A percentile compares a stretch with the other conserved stretches of the same genome.
Evolutionary conservation across 1,140 invertebrate genomes (phyloP).

Genomic region (Pachyrhynchus sulphureomaculatus): DNA sequence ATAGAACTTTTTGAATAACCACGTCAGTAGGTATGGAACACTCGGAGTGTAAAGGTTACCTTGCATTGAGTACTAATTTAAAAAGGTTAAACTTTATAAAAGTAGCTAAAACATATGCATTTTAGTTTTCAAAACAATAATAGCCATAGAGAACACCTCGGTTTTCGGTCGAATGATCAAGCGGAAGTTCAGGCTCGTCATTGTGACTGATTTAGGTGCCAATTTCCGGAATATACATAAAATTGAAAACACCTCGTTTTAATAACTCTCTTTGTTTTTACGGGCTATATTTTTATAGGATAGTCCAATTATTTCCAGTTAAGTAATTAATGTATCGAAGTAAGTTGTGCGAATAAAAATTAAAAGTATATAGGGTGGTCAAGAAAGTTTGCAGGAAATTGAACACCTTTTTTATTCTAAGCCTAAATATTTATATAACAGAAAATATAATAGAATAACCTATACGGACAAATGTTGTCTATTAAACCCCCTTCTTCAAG

Average conservation of each 20-base stretch:
- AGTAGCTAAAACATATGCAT: not conserved
- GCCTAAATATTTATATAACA: too few relatives aligned
- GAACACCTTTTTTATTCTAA: too few relatives aligned
- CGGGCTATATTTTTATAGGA: not conserved
- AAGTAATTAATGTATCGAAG: not conserved
- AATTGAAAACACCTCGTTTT: conserved; percentile 12
- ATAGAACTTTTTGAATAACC: too few relatives aligned
- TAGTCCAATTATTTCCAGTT: not conserved
- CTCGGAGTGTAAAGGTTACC: too few relatives aligned
- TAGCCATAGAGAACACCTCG: not conserved
- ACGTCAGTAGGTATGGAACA: too few relatives aligned
- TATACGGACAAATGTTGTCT: too few relatives aligned
- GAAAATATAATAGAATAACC: too few relatives aligned
- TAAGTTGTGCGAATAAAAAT: not conserved
- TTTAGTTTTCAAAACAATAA: not conserved
- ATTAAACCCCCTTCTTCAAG: too few relatives aligned
- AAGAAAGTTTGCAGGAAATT: too few relatives aligned
- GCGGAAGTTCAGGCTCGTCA: conserved; percentile 19
- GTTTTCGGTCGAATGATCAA: conserved; percentile 5
- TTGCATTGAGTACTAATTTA: too few relatives aligned
- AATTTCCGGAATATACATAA: conserved; percentile 20
- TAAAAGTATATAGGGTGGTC: too few relatives aligned
- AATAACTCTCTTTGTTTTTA: conserved; percentile 15
- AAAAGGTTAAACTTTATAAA: not conserved
- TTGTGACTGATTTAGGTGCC: conserved; percentile 22